A percentile compares a stretch with the other conserved stretches of the same genome.
These are phyloP conservation scores for Eupithecia dodoneata DNA, from an alignment of 2,888 invertebrate species.

Conservation along the genomic window DNA sequence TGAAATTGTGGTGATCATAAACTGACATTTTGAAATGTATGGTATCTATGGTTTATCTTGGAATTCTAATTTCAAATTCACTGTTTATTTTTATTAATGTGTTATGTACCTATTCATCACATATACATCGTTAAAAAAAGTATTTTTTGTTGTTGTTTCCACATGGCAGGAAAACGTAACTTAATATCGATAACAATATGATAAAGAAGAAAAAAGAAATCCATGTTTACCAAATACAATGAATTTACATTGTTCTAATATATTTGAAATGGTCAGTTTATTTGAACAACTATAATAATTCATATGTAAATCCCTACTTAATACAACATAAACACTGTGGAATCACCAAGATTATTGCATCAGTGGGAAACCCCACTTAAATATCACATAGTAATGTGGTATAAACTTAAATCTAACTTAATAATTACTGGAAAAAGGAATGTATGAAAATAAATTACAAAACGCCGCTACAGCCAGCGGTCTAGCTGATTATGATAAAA, in stretches of 20 bases:
- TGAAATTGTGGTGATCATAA: not conserved
- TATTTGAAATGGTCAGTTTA: not conserved
- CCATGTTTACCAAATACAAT: too few species aligned
- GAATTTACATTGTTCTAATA: not conserved
- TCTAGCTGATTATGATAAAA: not conserved
- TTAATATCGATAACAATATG: not conserved
- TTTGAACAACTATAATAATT: not conserved
- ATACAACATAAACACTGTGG: not conserved
- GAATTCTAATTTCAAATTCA: not conserved
- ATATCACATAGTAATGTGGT: slow-evolving; percentile 3
- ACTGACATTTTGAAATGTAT: not conserved
- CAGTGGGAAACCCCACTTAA: not conserved
- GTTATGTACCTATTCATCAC: not conserved
- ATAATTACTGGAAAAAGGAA: not conserved
- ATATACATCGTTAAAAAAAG: not conserved
- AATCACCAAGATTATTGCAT: not conserved
- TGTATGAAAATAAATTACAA: not conserved
- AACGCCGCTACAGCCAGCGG: not conserved
- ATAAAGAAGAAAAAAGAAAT: not conserved
- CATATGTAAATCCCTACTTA: not conserved
- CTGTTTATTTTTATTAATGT: not conserved
- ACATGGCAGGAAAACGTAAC: not conserved
- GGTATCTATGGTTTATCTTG: too few species aligned
- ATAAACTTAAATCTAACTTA: not conserved
- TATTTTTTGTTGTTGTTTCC: not conserved